Conservation (phyloP, 1,140 invertebrate genomes). For the Cyrtorhinus lividipennis region DNA sequence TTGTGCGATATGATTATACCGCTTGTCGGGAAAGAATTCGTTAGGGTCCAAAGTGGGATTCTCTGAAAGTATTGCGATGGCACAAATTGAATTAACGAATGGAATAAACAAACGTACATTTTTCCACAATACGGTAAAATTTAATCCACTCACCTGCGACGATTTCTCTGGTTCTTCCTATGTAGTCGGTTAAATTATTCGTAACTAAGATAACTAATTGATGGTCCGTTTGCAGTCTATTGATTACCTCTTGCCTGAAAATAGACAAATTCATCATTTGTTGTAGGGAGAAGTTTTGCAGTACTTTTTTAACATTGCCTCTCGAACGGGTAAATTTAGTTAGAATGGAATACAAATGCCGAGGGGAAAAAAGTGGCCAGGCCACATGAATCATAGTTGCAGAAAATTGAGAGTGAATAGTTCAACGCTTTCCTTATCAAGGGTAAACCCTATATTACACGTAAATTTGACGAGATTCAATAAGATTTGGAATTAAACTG, state of each 20-base stretch:
- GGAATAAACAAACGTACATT: too few species aligned
- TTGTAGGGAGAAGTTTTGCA: not conserved
- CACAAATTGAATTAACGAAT: too few species aligned
- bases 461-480: too few species aligned
- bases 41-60: slow-evolving; percentile 65
- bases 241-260: slow-evolving; percentile 66
- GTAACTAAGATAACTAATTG: slow-evolving; percentile 86
- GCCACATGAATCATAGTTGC: not conserved
- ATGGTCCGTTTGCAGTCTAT: slow-evolving; percentile 79
- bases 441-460: too few species aligned
- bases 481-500: too few species aligned
- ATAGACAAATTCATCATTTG: slow-evolving; percentile 10
- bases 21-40: slow-evolving; percentile 67
- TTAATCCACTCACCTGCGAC: slow-evolving; percentile 43
- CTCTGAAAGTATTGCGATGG: slow-evolving; percentile 30
- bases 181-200: slow-evolving; percentile 81
- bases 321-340: too few species aligned
- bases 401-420: not conserved
- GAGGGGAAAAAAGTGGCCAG: too few species aligned
- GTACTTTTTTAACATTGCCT: too few species aligned
- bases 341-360: too few species aligned
- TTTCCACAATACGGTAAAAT: too few species aligned
- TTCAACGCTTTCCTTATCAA: too few species aligned
- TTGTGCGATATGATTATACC: slow-evolving; percentile 84
- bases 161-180: slow-evolving; percentile 64